phyloP scores from a whole-genome alignment of 2,797 vertebrate genomes.

The Eulemur rubriventer region DNA sequence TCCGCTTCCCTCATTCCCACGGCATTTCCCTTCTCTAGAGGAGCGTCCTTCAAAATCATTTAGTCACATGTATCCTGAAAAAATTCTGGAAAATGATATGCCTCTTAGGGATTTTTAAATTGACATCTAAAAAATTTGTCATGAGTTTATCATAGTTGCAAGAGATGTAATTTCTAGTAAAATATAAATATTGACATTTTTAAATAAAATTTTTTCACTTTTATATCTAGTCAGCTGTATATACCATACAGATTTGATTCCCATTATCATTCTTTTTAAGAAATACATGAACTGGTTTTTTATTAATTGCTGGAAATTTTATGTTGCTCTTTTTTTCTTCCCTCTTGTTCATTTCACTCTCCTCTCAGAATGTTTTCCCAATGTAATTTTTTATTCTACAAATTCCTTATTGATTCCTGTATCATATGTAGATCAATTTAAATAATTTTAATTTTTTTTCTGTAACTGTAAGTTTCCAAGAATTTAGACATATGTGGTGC shows the following conservation, averaged over 20 bases:
- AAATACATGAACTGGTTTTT: background rate
- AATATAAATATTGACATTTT: background rate
- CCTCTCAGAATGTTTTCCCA: background rate
- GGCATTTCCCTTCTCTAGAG: background rate
- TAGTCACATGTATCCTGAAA: background rate
- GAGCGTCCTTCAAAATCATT: background rate
- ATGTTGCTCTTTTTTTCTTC: background rate
- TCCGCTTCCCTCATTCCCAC: background rate
- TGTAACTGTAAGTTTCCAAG: background rate
- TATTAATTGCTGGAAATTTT: background rate
- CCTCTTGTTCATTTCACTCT: background rate
- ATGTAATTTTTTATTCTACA: background rate
- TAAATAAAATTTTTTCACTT: background rate
- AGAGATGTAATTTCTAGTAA: background rate
- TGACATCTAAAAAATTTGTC: background rate
- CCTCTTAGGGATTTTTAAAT: background rate
- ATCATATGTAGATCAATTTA: background rate
- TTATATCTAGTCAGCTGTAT: background rate
- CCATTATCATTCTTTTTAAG: background rate
- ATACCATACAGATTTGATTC: background rate
- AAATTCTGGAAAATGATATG: background rate
- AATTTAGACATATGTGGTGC: background rate
- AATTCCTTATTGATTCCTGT: background rate
- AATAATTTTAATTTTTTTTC: background rate
- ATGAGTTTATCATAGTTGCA: background rate